These are phyloP conservation scores for Drosophila lowei DNA, from an alignment of 1,140 invertebrate species.

Conservation along the genomic window DNA sequence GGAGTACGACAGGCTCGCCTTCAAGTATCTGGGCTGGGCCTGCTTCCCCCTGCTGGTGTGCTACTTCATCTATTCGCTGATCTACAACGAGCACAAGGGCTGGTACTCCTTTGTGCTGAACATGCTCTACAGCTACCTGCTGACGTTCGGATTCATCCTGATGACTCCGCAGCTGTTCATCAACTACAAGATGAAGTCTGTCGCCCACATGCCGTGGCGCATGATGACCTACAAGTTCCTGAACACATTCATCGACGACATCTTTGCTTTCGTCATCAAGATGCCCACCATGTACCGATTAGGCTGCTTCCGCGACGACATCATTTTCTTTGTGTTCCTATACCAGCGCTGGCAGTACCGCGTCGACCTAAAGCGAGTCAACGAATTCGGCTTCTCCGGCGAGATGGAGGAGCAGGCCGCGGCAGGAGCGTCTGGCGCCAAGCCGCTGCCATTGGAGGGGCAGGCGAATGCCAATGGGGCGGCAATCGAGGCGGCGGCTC, in stretches of 20 bases:
- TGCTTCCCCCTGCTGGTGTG: constrained; percentile 96
- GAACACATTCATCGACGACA: constrained; percentile 99
- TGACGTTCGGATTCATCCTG: constrained; percentile 99
- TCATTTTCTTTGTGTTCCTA: constrained; percentile 99
- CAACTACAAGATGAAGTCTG: constrained; percentile 99
- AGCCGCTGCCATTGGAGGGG: constrained; percentile 19
- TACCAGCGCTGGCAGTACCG: constrained; percentile 99
- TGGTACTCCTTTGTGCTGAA: constrained; percentile 98
- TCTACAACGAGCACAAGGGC: constrained; percentile 99
- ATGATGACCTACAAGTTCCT: constrained; percentile 99
- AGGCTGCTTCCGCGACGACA: constrained; percentile 99
- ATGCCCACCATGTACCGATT: constrained; percentile 99
- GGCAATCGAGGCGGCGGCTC: constrained; percentile 55
- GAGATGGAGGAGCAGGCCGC: constrained; percentile 86
- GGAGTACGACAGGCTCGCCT: constrained; percentile 97
- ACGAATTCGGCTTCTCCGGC: constrained; percentile 97
- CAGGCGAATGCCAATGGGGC: constrained; percentile 24
- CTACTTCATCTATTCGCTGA: constrained; percentile 97
- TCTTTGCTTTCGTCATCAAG: constrained; percentile 99
- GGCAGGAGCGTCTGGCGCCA: constrained; percentile 52
- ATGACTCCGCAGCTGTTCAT: constrained; percentile 99
- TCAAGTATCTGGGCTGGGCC: constrained; percentile 97
- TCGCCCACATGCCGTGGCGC: constrained; percentile 99
- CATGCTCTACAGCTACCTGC: constrained; percentile 98
- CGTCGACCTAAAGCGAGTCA: constrained; percentile 95